Evolutionary conservation across 23 tunicate genomes (phyloP).

Genomic region (Aplidium turbinatum): DNA sequence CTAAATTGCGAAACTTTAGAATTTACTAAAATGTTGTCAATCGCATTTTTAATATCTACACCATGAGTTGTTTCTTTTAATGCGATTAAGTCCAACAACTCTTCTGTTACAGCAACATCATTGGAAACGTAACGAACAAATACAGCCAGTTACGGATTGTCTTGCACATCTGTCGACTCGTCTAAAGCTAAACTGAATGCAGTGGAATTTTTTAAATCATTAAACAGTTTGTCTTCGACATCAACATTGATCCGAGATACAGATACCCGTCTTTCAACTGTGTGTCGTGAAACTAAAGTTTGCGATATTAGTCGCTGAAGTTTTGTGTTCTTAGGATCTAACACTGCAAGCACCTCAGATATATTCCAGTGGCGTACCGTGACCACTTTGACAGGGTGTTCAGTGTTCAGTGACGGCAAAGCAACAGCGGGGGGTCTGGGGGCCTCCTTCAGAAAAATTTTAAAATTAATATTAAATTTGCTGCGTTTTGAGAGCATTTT

Average conservation of each 20-base stretch:
- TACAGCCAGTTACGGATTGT: slow-evolving; percentile 42
- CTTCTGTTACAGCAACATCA: slow-evolving; percentile 38
- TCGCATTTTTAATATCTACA: slow-evolving; percentile 47
- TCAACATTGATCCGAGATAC: slow-evolving; percentile 46
- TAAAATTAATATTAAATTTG: too few relatives aligned
- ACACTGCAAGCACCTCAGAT: slow-evolving; percentile 3
- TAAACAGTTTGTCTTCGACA: slow-evolving; percentile 50
- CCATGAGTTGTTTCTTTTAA: slow-evolving; percentile 48
- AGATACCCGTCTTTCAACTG: slow-evolving; percentile 49
- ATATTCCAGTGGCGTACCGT: too few relatives aligned
- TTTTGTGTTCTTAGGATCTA: slow-evolving; percentile 28
- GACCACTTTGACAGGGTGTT: too few relatives aligned
- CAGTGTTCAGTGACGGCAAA: too few relatives aligned
- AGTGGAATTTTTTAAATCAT: slow-evolving; percentile 28
- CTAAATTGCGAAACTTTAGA: slow-evolving; percentile 36
- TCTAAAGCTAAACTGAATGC: slow-evolving; percentile 50
- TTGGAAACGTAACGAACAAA: slow-evolving; percentile 36
- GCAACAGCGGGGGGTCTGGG: too few relatives aligned
- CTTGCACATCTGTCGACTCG: slow-evolving; percentile 50
- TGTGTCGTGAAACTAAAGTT: slow-evolving; percentile 36
- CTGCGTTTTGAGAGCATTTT: too few relatives aligned
- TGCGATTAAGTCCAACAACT: slow-evolving; percentile 37
- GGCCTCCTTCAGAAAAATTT: too few relatives aligned
- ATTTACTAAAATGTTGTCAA: slow-evolving; percentile 27
- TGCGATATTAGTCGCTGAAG: slow-evolving; percentile 36